Evolutionary conservation across 2,888 invertebrate genomes (phyloP).

Genomic region (Diplolepis rosae): DNA sequence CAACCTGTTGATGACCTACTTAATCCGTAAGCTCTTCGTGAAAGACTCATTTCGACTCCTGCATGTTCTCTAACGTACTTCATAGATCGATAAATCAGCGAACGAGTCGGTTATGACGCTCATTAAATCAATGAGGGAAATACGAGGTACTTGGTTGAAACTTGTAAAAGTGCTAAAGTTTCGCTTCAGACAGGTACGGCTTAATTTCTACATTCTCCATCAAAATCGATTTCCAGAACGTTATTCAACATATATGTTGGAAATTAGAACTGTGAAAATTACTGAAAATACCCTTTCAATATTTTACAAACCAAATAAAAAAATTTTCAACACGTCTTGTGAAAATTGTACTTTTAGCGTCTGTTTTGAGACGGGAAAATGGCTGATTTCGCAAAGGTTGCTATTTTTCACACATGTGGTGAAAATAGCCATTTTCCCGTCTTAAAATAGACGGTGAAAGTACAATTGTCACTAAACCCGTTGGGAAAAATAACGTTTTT

Average conservation of each 20-base stretch:
- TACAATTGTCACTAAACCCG: too few species aligned
- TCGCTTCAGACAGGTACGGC: conserved; percentile 26
- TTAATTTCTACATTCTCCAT: conserved; percentile 18
- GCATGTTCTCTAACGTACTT: not conserved
- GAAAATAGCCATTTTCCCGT: too few species aligned
- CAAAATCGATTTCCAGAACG: conserved; percentile 1
- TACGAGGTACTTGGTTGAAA: conserved; percentile 26
- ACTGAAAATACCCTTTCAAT: conserved; percentile 3
- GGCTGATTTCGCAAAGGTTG: too few species aligned
- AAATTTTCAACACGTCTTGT: too few species aligned
- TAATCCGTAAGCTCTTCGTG: not conserved
- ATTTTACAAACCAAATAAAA: too few species aligned
- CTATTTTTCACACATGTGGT: too few species aligned
- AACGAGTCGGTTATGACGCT: conserved; percentile 2
- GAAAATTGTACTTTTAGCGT: too few species aligned
- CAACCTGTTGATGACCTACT: not conserved
- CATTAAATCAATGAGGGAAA: conserved; percentile 1
- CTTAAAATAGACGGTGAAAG: too few species aligned
- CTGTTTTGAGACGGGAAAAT: too few species aligned
- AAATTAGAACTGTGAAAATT: not conserved
- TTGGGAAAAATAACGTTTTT: too few species aligned
- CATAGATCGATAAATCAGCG: conserved; percentile 18
- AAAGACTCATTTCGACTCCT: not conserved
- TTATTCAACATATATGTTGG: not conserved
- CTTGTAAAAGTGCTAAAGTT: conserved; percentile 28